phyloP scores from a whole-genome alignment of 1,140 invertebrate species.

The Eubasilissa regina region DNA sequence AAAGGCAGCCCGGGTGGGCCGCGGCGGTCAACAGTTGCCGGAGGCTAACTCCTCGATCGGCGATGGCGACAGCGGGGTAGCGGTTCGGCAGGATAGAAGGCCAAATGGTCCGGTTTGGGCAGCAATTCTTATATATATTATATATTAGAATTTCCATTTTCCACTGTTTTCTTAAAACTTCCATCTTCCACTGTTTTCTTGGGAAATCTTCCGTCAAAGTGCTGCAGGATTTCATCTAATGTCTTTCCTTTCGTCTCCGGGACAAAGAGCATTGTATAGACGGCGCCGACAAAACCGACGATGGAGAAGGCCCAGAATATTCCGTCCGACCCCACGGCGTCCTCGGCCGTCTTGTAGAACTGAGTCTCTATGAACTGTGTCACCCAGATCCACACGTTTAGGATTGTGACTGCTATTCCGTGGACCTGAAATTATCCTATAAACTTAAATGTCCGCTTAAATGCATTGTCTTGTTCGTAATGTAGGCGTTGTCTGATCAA shows the following conservation, averaged over 20 bases:
- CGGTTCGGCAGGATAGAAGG: too few species aligned
- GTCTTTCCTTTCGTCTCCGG: constrained; percentile 53
- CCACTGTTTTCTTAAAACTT: background rate
- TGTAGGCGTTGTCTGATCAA: too few species aligned
- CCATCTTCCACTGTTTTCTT: background rate
- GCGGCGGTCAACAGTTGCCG: too few species aligned
- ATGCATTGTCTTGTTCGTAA: too few species aligned
- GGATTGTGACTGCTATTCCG: constrained; percentile 27
- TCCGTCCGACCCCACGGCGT: too few species aligned
- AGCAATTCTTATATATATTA: background rate
- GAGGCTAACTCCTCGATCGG: too few species aligned
- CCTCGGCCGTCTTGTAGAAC: constrained; percentile 37
- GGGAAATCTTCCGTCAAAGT: constrained; percentile 10
- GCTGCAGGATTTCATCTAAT: constrained; percentile 36
- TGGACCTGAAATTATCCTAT: constrained; percentile 50
- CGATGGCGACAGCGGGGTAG: too few species aligned
- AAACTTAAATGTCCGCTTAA: too few species aligned
- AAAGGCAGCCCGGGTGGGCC: too few species aligned
- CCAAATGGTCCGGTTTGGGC: too few species aligned
- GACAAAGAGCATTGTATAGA: constrained; percentile 41
- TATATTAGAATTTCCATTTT: background rate
- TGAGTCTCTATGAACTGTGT: constrained; percentile 44
- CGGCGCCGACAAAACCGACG: constrained; percentile 40
- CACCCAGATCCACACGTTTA: constrained; percentile 50
- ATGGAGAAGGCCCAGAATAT: constrained; percentile 43